Evolutionary conservation across 2,888 invertebrate species (phyloP), one percentile per base, ranked within the genome.

Genomic region (Eulithis prunata): DNA sequence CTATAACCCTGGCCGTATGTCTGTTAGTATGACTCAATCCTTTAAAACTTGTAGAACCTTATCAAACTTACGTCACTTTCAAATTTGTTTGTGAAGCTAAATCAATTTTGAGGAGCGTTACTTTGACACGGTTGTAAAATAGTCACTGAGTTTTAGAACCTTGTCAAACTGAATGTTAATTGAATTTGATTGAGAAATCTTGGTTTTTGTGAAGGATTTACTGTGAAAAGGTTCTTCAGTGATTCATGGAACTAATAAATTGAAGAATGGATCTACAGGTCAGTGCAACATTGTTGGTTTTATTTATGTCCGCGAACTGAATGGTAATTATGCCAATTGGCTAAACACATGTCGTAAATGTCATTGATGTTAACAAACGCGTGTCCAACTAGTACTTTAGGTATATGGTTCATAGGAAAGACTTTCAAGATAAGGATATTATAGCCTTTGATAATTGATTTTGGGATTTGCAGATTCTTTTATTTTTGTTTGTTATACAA

Each of bases 11-110:
- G 59, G 43, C 47, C 56, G 55, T 46, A 58, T 46, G 62, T 65
- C 64, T 69, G 64, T 66, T 62, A 51, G 59, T 62, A 69, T 62
- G 45, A 49, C 64, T 66, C 66, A 28, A 54, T 53, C 21, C 36
- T 64, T 54, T 47, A 6, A 8, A 14, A 21, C 10, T 11, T 49
- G 1, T 11, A 47, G 21, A 56, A 55, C 62, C 51, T 58, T 66
- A 6, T 52, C 38, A 41, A 12, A 43, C 36, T 62, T 7, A 12
- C 11, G 3, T 14, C 13, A 47, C 7, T 47, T 14, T 2, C 8
- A 14, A 47, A 8, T 3, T 8, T 49, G 21, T 4, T 21, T 21
- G 4, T 10, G 21, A 21, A 49, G 14, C 49, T 4, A 21, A 4
- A 3, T 4, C 21, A 49, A 8, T 49, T 49, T 21, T 21, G 10